These are phyloP conservation scores for Neosilurus hyrtlii DNA, from an alignment of 2,797 vertebrate species.

Conservation along the genomic window DNA sequence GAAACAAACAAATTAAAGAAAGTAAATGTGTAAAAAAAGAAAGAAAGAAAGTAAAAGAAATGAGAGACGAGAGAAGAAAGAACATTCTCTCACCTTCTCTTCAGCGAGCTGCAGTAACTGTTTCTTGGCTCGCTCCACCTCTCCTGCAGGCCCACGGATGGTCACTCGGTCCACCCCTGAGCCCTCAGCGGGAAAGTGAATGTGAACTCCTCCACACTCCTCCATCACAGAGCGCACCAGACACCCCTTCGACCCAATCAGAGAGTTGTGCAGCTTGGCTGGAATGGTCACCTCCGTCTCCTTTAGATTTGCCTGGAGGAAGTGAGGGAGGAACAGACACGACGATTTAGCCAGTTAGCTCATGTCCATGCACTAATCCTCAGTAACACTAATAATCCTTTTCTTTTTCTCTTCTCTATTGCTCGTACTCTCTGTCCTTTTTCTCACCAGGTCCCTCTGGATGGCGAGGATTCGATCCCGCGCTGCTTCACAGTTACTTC, in stretches of 20 bases:
- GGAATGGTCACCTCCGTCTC: conserved; percentile 79
- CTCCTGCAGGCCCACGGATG: conserved; percentile 72
- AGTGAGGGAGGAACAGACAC: background rate
- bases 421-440: background rate
- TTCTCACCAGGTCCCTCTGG: conserved; percentile 76
- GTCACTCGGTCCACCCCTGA: conserved; percentile 78
- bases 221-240: conserved; percentile 83
- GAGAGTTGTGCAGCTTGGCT: conserved; percentile 79
- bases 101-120: conserved; percentile 80
- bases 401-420: background rate
- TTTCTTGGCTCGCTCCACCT: conserved; percentile 77
- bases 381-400: background rate
- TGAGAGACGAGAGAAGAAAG: background rate
- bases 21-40: background rate
- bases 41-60: background rate
- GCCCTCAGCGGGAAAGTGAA: conserved; percentile 79
- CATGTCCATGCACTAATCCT: background rate
- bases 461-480: conserved; percentile 77
- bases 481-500: conserved; percentile 77
- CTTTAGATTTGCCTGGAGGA: conserved; percentile 76
- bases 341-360: background rate
- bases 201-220: conserved; percentile 81
- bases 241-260: conserved; percentile 82
- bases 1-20: no score
- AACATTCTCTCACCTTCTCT: conserved; percentile 71